phyloP scores from a whole-genome alignment of 2,113 vertebrate species.

The Labeo catla region DNA sequence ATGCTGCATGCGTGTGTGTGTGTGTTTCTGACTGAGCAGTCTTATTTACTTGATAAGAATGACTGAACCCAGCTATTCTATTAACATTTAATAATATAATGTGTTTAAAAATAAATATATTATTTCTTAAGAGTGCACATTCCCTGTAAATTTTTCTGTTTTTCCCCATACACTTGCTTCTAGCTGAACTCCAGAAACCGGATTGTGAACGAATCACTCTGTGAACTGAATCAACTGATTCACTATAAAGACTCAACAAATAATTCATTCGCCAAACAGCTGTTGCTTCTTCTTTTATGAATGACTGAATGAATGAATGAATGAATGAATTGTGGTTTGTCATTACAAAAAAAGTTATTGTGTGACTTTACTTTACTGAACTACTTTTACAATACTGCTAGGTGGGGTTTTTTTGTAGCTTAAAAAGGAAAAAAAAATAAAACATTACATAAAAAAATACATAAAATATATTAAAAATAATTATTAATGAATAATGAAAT shows the following conservation, averaged over 20 bases:
- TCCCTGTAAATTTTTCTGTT: background rate
- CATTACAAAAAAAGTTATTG: background rate
- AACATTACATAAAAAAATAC: no score
- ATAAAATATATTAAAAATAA: no score
- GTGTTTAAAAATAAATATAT: background rate
- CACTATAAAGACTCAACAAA: background rate
- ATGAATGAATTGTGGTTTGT: no score
- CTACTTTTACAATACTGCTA: background rate
- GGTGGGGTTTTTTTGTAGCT: no score
- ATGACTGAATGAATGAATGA: background rate
- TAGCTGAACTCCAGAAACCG: background rate
- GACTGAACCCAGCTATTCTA: constrained; percentile 32
- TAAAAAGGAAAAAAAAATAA: no score
- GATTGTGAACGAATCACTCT: background rate
- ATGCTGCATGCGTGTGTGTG: constrained; percentile 38
- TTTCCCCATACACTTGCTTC: background rate
- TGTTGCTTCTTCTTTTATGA: background rate
- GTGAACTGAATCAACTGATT: background rate
- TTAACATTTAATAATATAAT: constrained; percentile 27
- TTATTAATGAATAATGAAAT: no score
- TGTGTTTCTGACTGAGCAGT: constrained; percentile 18
- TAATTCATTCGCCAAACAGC: background rate
- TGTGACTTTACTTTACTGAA: background rate
- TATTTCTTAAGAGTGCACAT: constrained; percentile 8
- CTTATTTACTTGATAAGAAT: constrained; percentile 38